Percentiles rank a stretch among this genome's conserved stretches.
Evolutionary conservation across 2,888 invertebrate species (phyloP).

Genomic region (Pammene aurita): DNA sequence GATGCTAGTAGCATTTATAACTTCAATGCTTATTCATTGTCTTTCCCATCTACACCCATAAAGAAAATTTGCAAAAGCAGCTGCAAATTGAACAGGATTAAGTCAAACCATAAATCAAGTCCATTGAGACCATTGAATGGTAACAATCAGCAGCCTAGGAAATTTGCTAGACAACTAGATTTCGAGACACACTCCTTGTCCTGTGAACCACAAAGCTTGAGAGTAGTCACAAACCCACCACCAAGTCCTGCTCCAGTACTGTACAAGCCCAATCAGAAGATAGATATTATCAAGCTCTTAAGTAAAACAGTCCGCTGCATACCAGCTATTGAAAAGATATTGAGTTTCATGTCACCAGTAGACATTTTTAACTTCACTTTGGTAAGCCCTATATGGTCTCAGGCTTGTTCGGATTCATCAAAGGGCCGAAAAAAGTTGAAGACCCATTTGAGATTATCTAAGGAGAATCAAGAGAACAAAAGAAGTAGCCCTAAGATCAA

Average conservation of each 20-base stretch:
- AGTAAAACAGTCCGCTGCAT: conserved; percentile 56
- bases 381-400: conserved; percentile 70
- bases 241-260: conserved; percentile 53
- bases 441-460: conserved; percentile 59
- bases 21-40: conserved; percentile 52
- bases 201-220: conserved; percentile 65
- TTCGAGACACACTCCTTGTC: conserved; percentile 71
- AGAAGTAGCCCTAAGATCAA: conserved; percentile 52
- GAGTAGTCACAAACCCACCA: conserved; percentile 53
- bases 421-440: conserved; percentile 59
- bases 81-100: conserved; percentile 57
- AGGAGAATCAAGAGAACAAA: conserved; percentile 70
- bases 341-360: conserved; percentile 66
- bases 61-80: conserved; percentile 64
- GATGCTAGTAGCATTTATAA: conserved; percentile 45
- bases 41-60: conserved; percentile 73
- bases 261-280: conserved; percentile 68
- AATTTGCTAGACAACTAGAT: conserved; percentile 65
- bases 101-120: conserved; percentile 39
- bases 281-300: conserved; percentile 72
- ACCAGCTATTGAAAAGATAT: conserved; percentile 68
- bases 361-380: conserved; percentile 71
- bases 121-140: conserved; percentile 42
- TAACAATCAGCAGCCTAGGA: conserved; percentile 56
- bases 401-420: conserved; percentile 64